Evolutionary conservation across 2,797 vertebrate genomes (phyloP).

Genomic region (Enteromius radiatus): DNA sequence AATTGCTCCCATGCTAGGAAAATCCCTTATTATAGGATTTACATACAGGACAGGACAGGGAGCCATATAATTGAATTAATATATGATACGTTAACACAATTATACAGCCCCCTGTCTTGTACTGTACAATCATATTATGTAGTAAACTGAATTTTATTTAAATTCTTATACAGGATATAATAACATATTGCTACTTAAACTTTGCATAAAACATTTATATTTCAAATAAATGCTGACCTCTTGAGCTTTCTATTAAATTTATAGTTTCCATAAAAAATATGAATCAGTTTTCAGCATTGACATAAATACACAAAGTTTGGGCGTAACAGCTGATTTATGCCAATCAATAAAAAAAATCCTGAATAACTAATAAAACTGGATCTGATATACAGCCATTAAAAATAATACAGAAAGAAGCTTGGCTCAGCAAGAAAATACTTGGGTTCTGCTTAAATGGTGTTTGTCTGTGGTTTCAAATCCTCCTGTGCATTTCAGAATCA

Average conservation of each 20-base stretch:
- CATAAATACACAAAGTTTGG: not conserved
- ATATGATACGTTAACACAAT: not conserved
- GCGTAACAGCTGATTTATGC: not conserved
- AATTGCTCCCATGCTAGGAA: not conserved
- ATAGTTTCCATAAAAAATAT: no score
- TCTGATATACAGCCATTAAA: not conserved
- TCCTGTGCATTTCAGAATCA: not conserved
- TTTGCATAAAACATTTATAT: not conserved
- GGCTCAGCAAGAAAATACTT: not conserved
- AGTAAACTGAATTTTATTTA: not conserved
- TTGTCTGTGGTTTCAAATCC: not conserved
- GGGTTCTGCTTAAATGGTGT: not conserved
- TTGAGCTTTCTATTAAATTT: not conserved
- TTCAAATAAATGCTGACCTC: not conserved
- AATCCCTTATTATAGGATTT: constrained; percentile 11
- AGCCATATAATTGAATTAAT: not conserved
- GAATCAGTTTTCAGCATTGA: not conserved
- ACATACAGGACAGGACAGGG: not conserved
- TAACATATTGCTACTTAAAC: not conserved
- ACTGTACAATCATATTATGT: not conserved
- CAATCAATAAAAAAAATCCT: not conserved
- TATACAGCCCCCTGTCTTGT: not conserved
- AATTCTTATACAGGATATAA: not conserved
- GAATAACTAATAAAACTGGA: not conserved
- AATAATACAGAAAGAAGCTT: not conserved